Evolutionary conservation across 2,797 vertebrate species (phyloP).

Genomic region (Pseudochirops corinnae): DNA sequence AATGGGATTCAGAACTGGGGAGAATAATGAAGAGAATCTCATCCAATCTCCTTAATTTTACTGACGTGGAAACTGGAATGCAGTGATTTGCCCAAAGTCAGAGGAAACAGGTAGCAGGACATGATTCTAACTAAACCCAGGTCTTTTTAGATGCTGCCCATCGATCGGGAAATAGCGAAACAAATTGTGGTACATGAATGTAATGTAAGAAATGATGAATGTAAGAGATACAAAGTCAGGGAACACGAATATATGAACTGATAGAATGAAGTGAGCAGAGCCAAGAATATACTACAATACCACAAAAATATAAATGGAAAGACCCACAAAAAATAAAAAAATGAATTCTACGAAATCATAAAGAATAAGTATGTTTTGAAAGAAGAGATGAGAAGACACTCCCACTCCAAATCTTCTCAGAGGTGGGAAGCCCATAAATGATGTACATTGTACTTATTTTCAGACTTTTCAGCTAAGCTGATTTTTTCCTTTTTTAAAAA

Average conservation of each 20-base stretch:
- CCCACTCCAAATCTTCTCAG: background rate
- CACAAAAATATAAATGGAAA: background rate
- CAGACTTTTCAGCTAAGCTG: background rate
- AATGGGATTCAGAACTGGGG: background rate
- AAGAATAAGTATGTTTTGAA: background rate
- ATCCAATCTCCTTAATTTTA: background rate
- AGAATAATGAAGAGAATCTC: background rate
- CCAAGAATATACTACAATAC: background rate
- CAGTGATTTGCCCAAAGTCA: background rate
- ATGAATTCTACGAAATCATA: background rate
- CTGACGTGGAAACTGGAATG: background rate
- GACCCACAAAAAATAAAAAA: background rate
- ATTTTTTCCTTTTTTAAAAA: background rate
- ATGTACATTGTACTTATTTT: background rate
- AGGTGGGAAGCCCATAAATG: background rate
- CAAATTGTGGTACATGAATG: rapidly evolving
- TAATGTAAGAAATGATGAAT: background rate
- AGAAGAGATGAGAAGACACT: background rate
- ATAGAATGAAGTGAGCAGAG: no score
- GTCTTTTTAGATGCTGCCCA: background rate
- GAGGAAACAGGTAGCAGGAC: no score
- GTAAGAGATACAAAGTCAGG: background rate
- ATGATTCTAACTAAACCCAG: background rate
- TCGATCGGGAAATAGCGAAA: background rate
- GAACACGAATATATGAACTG: background rate